Evolutionary conservation across 1,140 invertebrate genomes (phyloP).

Genomic region (Meteorus sp.): DNA sequence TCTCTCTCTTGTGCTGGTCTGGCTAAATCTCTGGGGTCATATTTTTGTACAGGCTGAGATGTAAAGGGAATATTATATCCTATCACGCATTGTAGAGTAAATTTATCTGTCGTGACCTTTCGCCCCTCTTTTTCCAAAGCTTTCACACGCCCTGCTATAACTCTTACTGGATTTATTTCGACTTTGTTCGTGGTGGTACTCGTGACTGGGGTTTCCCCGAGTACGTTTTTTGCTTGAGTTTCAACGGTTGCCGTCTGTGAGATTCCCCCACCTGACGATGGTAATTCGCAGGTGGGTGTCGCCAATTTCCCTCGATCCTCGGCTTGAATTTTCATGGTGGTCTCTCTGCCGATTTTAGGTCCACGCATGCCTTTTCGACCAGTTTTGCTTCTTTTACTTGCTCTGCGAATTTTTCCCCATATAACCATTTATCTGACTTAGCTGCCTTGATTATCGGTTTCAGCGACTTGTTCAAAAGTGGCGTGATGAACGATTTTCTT

Average conservation of each 20-base stretch:
- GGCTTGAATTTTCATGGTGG: neutral
- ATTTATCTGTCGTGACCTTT: slow-evolving; percentile 14
- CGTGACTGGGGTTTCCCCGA: neutral
- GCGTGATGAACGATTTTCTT: slow-evolving; percentile 21
- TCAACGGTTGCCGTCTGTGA: neutral
- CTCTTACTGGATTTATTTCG: slow-evolving; percentile 1
- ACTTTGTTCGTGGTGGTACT: neutral
- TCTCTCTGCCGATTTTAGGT: neutral
- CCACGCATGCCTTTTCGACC: slow-evolving; percentile 10
- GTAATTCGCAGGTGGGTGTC: slow-evolving; percentile 13
- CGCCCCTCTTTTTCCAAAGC: neutral
- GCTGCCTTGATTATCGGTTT: slow-evolving; percentile 16
- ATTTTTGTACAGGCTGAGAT: neutral
- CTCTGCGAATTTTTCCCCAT: slow-evolving; percentile 22
- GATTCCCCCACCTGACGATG: slow-evolving; percentile 14
- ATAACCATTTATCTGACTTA: slow-evolving; percentile 23
- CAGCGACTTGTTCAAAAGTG: slow-evolving; percentile 15
- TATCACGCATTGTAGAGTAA: neutral
- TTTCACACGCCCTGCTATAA: neutral
- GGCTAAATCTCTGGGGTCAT: no score
- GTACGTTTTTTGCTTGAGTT: no score
- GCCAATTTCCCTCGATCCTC: slow-evolving; percentile 13
- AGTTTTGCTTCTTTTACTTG: slow-evolving; percentile 13
- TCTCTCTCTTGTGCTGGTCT: neutral
- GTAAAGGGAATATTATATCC: slow-evolving; percentile 12